These are phyloP conservation scores for Betta splendens DNA, from an alignment of 2,797 vertebrate genomes.

Conservation along the genomic window DNA sequence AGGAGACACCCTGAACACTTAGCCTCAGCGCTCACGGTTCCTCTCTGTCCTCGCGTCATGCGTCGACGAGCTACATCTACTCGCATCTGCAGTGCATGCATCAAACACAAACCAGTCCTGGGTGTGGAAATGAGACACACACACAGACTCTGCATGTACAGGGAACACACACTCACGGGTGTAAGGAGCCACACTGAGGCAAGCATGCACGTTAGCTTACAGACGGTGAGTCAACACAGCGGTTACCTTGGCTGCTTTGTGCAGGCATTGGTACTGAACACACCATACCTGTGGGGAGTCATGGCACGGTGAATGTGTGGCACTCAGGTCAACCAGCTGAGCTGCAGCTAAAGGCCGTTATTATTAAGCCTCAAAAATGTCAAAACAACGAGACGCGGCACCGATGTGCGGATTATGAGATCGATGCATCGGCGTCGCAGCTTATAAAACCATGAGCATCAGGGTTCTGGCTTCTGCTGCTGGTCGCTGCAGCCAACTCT, in stretches of 20 bases:
- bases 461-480: not conserved
- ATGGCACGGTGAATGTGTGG: constrained; percentile 65
- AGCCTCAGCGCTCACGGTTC: too few relatives aligned
- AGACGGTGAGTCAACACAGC: constrained; percentile 59
- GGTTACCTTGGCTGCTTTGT: constrained; percentile 81
- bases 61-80: constrained; percentile 26
- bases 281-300: constrained; percentile 80
- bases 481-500: not conserved
- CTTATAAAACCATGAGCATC: not conserved
- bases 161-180: constrained; percentile 13
- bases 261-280: constrained; percentile 77
- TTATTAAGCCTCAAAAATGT: not conserved
- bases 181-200: constrained; percentile 21
- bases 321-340: too few relatives aligned
- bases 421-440: not conserved
- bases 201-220: constrained; percentile 59
- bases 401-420: not conserved
- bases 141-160: not conserved
- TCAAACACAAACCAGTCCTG: constrained; percentile 27
- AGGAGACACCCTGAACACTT: too few relatives aligned
- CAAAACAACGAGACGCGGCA: not conserved
- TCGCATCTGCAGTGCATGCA: constrained; percentile 42
- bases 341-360: not conserved
- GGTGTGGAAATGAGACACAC: constrained; percentile 35
- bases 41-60: too few relatives aligned